phyloP scores from a whole-genome alignment of 2,113 vertebrate species.

The Tichodroma muraria region DNA sequence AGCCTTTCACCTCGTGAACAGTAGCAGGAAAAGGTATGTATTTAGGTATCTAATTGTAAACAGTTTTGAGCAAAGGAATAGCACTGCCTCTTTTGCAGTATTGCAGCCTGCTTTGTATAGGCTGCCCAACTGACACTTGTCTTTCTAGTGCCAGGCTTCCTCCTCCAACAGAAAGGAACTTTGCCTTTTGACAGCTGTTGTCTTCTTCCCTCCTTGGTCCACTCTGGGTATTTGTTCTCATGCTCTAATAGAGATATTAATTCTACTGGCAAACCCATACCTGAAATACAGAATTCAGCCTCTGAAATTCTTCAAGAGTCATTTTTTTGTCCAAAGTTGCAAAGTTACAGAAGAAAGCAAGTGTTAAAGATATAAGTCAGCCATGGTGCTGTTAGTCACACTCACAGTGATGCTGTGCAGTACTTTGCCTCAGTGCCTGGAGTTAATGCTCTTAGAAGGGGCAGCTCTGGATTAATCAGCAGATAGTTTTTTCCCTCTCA shows the following conservation, averaged over 20 bases:
- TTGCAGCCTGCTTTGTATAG: not conserved
- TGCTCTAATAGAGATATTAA: not conserved
- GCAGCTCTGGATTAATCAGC: not conserved
- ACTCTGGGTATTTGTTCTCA: not conserved
- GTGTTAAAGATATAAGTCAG: not conserved
- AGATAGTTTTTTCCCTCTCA: not conserved
- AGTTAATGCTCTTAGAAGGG: not conserved
- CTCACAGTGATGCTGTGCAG: not conserved
- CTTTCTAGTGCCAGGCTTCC: not conserved
- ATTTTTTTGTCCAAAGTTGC: conserved; percentile 67
- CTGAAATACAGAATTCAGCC: conserved; percentile 73
- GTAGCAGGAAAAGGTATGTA: not conserved
- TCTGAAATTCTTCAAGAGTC: conserved; percentile 67
- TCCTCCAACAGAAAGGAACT: not conserved
- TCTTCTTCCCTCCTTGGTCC: not conserved
- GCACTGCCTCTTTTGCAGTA: not conserved
- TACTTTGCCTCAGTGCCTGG: not conserved
- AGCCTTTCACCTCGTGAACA: not conserved
- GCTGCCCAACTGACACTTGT: not conserved
- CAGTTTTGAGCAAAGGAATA: not conserved
- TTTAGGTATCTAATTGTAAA: not conserved
- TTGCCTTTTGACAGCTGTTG: not conserved
- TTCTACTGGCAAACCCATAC: not conserved
- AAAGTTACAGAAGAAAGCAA: conserved; percentile 8
- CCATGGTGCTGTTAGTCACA: not conserved